Conservation (phyloP, 1,140 invertebrate genomes). For the Oncopeltus fasciatus region DNA sequence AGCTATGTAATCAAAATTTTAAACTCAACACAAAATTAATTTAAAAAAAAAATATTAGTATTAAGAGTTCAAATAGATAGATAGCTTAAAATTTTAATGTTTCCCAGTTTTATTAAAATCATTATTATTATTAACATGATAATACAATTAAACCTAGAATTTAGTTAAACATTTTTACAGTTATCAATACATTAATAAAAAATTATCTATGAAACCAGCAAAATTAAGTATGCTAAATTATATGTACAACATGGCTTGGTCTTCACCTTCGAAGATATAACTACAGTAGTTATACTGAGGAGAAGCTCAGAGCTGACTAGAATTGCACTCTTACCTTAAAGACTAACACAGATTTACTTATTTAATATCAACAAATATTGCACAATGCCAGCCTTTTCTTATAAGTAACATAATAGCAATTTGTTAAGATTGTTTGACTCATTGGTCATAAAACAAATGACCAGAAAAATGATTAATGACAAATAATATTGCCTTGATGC, state of each 20-base stretch:
- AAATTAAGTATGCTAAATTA: background rate
- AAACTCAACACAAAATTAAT: background rate
- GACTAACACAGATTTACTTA: slow-evolving; percentile 3
- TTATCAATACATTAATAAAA: too few species aligned
- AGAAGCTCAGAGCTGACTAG: background rate
- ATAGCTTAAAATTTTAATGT: background rate
- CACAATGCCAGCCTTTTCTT: slow-evolving; percentile 7
- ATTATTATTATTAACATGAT: background rate
- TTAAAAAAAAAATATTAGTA: background rate
- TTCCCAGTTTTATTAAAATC: background rate
- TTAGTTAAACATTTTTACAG: background rate
- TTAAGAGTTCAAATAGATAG: background rate
- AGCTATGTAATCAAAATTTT: background rate
- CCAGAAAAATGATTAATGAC: too few species aligned
- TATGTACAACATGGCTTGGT: background rate
- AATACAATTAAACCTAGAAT: background rate
- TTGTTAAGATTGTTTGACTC: background rate
- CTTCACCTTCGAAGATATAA: background rate
- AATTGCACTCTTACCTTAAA: slow-evolving; percentile 2
- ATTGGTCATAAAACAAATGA: too few species aligned
- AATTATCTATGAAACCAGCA: background rate
- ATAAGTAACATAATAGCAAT: background rate
- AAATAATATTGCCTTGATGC: too few species aligned
- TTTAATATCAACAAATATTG: slow-evolving; percentile 10
- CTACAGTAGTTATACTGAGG: background rate